Conservation (phyloP, 2,888 invertebrate genomes). For the Hirtodrosophila duncani region DNA sequence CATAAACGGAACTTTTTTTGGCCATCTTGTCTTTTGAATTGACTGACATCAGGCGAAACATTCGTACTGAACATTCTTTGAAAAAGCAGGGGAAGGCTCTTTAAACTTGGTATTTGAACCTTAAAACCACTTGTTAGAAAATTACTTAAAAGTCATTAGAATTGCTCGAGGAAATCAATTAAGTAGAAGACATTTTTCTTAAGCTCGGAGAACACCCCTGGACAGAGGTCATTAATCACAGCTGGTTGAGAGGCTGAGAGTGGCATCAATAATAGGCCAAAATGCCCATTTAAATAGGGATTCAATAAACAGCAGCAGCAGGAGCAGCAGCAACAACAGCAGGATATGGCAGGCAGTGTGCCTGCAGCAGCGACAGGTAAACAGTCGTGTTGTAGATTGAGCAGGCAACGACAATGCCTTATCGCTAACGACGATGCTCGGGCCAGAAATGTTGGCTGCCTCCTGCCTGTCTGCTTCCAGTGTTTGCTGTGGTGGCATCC, state of each 20-base stretch:
- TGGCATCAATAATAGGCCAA: slow-evolving; percentile 48
- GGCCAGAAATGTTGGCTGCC: no score
- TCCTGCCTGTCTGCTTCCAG: neutral
- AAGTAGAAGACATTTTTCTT: slow-evolving; percentile 33
- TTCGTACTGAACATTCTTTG: no score
- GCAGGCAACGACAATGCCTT: slow-evolving; percentile 23
- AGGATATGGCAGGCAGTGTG: slow-evolving; percentile 19
- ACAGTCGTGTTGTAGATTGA: slow-evolving; percentile 13
- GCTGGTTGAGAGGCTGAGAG: slow-evolving; percentile 15
- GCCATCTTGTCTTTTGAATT: neutral
- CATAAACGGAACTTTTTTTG: slow-evolving; percentile 35
- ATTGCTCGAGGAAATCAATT: slow-evolving; percentile 38
- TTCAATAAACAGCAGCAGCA: slow-evolving; percentile 29
- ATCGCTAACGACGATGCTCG: slow-evolving; percentile 12
- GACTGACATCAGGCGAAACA: neutral
- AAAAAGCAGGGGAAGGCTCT: neutral
- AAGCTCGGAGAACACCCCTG: slow-evolving; percentile 4
- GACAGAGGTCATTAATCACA: slow-evolving; percentile 48
- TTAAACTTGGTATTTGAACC: slow-evolving; percentile 2
- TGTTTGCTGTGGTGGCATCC: neutral
- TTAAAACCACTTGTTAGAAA: slow-evolving; percentile 41
- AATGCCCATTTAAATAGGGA: slow-evolving; percentile 57
- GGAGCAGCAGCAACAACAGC: slow-evolving; percentile 1
- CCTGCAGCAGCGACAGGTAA: slow-evolving; percentile 28
- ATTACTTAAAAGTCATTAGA: slow-evolving; percentile 17